Evolutionary conservation across 2,113 vertebrate species (phyloP), one percentile per base, ranked within the genome.

Genomic region (Phaethornis superciliosus): DNA sequence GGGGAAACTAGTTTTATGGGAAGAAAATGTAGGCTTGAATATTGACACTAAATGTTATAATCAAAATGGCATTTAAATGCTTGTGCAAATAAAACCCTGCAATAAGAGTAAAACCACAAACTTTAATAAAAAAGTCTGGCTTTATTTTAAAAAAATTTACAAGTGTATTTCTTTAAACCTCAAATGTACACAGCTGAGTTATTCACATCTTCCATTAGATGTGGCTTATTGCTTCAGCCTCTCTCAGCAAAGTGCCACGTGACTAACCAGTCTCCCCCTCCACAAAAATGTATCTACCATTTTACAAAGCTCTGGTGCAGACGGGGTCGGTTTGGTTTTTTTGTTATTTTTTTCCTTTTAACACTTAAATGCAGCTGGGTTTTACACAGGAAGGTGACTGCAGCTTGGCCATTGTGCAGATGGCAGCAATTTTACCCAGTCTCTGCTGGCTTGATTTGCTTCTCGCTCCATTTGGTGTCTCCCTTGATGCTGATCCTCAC

Each of bases 81-180:
- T 93, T 97, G 96, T 97, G 97, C 96, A 97, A 98, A 97, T 97
- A 96, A 97, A 97, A 97, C 85, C 93, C 84, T 93, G 85, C 96
- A 97, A 95, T 97, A 97, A 97, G 93, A 96, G 89, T 96, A 97
- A 98, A 98, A 94, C 97, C 96, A 95, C 96, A 95, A 94, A 97
- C 95, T 81, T 96, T 97, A 96, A 84, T 97, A 97, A 96, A 70
- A 96, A 97, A 96, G 93, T 97, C 94, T 97, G 96, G 95, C 92
- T 98, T 98, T 98, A 98, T 97, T 98, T 96, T 3, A 80, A 96
- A 96, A 97, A 97, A 96, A 89, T 95, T 97, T 97, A 97, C 96
- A 97, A 97, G 96, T 96, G 96, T 97, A 93, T 96, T 97, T 95
- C 90, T 94, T 96, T 78, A 97, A 97, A 96, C 94, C 95, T 97